These are phyloP conservation scores for Nephrocerus scutellatus DNA, from an alignment of 2,888 invertebrate species.

Conservation along the genomic window DNA sequence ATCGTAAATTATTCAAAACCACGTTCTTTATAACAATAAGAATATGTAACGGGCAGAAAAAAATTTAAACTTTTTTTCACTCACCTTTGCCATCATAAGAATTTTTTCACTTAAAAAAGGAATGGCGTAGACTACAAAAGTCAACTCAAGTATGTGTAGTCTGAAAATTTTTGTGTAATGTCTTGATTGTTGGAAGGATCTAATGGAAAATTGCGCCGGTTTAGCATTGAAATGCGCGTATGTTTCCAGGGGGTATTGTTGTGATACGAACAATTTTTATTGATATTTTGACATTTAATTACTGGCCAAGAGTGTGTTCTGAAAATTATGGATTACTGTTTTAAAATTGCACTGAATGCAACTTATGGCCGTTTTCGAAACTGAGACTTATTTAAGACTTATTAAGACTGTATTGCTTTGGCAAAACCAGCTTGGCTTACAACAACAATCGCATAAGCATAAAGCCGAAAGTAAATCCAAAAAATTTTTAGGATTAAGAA, in stretches of 20 bases:
- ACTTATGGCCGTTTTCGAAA: too few species aligned
- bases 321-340: too few species aligned
- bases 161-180: conserved; percentile 27
- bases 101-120: conserved; percentile 36
- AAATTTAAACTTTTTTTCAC: conserved; percentile 19
- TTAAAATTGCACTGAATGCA: too few species aligned
- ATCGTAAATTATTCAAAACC: not conserved
- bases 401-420: too few species aligned
- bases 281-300: too few species aligned
- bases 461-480: too few species aligned
- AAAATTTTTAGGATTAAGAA: too few species aligned
- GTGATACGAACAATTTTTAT: too few species aligned
- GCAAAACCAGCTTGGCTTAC: too few species aligned
- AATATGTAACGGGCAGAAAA: not conserved
- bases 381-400: too few species aligned
- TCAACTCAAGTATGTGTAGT: conserved; percentile 34
- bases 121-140: conserved; percentile 40
- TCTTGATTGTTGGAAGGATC: conserved; percentile 20
- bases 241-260: conserved; percentile 14
- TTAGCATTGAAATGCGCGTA: conserved; percentile 30
- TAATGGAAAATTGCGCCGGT: conserved; percentile 35
- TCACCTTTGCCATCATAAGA: conserved; percentile 42
- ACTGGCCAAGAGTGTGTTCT: too few species aligned
- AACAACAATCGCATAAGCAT: too few species aligned
- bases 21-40: not conserved